Base-by-base conservation (phyloP, 1,140 invertebrate species). In the Frieseomelitta varia region DNA sequence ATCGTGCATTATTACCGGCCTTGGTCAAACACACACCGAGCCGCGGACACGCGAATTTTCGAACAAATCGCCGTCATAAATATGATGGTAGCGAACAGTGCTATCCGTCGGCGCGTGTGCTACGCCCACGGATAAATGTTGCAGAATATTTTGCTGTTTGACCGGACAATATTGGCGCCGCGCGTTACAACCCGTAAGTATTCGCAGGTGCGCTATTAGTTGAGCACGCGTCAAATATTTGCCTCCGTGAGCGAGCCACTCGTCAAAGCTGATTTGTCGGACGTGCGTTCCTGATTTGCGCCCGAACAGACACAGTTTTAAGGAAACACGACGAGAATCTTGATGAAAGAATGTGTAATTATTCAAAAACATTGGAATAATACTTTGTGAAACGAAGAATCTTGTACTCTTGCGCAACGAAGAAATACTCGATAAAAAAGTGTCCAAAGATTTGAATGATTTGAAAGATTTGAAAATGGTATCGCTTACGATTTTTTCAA, bases 101-200 rank as follows among this genome's bases (percentile, higher is more conserved):
- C 17, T 4, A 24, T n/a, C 11, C 21, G n/a, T 4, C 14, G 51
- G 39, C 4, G 75, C 61, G 24, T 27, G 11, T 47, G 12, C 19
- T n/a, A 47, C 63, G 63, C 30, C 8, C 4, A 12, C 4, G 34
- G 24, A 80, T 72, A 72, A 80, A 80, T 80, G 61, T 81, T 67
- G 30, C 71, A 75, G 56, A 65, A 65, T 74, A 63, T 81, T 81
- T 73, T 55, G 61, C 71, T 58, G 14, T 81, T 81, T 75, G 56
- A 1, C 17, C 11, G 27, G 19, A 15, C 56, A 75, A 81, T 75
- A 81, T 75, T 81, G 71, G 71, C 58, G 30, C 21, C n/a, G 11
- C 58, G 69, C 27, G 69, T 81, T 74, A 74, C 34, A 74, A 63
- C n/a, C 34, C 1, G 39, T 72, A 71, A 72, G 79, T 74, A 58